These are phyloP conservation scores for Cyanoliseus patagonus DNA, from an alignment of 2,113 vertebrate species.

Conservation along the genomic window DNA sequence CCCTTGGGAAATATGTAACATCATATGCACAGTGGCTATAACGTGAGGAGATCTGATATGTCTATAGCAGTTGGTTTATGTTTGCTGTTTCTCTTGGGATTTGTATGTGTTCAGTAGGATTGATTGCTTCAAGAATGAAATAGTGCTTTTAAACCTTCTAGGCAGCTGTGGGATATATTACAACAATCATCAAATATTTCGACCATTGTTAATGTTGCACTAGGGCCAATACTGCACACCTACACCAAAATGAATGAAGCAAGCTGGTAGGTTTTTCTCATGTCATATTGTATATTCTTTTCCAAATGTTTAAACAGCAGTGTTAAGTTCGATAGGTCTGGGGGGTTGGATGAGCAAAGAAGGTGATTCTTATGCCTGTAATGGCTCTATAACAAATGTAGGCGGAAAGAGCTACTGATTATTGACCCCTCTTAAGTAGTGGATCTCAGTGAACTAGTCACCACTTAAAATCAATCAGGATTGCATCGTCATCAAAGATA, in stretches of 20 bases:
- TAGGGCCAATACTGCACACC: background rate
- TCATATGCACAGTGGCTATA: background rate
- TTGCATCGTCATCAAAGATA: background rate
- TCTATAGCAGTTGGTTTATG: background rate
- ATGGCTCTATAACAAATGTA: background rate
- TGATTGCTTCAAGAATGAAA: background rate
- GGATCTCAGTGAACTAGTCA: background rate
- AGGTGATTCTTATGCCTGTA: background rate
- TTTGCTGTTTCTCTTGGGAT: background rate
- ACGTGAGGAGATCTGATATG: rapidly evolving
- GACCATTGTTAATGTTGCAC: rapidly evolving
- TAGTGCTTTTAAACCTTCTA: background rate
- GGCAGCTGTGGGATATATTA: background rate
- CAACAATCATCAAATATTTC: background rate
- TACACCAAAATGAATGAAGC: background rate
- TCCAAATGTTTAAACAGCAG: background rate
- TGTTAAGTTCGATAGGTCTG: background rate
- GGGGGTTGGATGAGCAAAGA: background rate
- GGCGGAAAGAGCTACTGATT: background rate
- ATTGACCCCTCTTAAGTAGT: background rate
- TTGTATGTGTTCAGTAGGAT: background rate
- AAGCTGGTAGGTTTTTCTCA: background rate
- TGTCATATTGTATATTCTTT: background rate
- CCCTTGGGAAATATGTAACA: background rate
- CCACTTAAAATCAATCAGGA: background rate